Evolutionary conservation across 2,113 vertebrate genomes (phyloP).

Genomic region (Entelurus aequoreus): DNA sequence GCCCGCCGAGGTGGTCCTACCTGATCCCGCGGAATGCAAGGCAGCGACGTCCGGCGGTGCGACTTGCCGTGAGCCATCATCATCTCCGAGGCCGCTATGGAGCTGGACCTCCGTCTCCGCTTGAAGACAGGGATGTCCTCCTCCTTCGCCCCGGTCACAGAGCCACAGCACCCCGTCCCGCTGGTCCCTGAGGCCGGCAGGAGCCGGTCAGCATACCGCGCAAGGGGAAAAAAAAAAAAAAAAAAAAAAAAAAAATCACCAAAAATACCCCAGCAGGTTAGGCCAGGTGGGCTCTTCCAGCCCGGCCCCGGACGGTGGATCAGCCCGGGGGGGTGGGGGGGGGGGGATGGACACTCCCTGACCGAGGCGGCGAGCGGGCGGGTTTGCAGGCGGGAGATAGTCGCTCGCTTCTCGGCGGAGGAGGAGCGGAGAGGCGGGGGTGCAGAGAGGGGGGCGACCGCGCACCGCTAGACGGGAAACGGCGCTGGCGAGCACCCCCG

Average conservation of each 20-base stretch:
- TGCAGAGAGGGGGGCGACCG: slow-evolving; percentile 30
- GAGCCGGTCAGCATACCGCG: slow-evolving; percentile 81
- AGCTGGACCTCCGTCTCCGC: slow-evolving; percentile 88
- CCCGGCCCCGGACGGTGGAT: slow-evolving; percentile 75
- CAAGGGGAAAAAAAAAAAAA: slow-evolving; percentile 69
- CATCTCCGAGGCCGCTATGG: slow-evolving; percentile 87
- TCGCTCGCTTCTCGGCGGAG: slow-evolving; percentile 75
- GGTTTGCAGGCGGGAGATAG: slow-evolving; percentile 72
- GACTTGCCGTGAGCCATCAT: slow-evolving; percentile 87
- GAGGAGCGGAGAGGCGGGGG: slow-evolving; percentile 41
- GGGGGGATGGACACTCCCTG: slow-evolving; percentile 78
- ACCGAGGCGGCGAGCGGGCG: slow-evolving; percentile 79
- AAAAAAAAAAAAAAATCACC: no score
- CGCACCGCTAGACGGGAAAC: slow-evolving; percentile 74
- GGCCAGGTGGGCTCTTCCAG: slow-evolving; percentile 88
- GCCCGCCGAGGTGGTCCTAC: slow-evolving; percentile 65
- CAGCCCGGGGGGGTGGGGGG: slow-evolving; percentile 63
- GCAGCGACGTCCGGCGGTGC: slow-evolving; percentile 90
- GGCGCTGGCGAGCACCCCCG: slow-evolving; percentile 70
- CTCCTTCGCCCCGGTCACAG: slow-evolving; percentile 75
- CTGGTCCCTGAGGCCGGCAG: slow-evolving; percentile 75
- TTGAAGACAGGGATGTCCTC: slow-evolving; percentile 79
- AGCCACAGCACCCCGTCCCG: slow-evolving; percentile 74
- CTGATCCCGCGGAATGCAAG: slow-evolving; percentile 94
- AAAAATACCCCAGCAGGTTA: slow-evolving; percentile 73